Percentiles rank a stretch among this genome's conserved stretches.
Evolutionary conservation across 2,797 vertebrate genomes (phyloP).

Genomic region (Varecia variegata): DNA sequence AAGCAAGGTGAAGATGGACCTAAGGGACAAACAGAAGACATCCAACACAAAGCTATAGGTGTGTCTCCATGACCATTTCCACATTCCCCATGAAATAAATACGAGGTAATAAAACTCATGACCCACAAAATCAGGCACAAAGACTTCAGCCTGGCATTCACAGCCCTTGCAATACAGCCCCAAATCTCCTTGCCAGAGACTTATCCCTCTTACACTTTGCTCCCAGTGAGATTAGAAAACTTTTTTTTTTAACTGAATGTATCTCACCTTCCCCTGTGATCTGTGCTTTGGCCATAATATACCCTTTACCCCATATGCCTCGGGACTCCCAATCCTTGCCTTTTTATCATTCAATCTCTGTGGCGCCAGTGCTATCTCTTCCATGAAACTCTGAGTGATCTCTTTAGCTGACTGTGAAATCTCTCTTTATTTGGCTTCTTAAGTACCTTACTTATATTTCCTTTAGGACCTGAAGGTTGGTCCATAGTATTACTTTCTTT

Average conservation of each 20-base stretch:
- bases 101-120: neutral
- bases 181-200: neutral
- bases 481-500: neutral
- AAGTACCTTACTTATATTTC: neutral
- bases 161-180: neutral
- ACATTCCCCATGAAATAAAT: neutral
- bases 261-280: neutral
- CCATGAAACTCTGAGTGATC: neutral
- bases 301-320: neutral
- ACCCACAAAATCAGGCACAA: neutral
- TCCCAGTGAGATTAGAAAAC: neutral
- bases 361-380: accelerated
- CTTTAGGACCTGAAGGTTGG: neutral
- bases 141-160: neutral
- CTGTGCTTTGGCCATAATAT: neutral
- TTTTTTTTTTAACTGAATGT: neutral
- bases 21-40: neutral
- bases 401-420: neutral
- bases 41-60: neutral
- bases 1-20: neutral
- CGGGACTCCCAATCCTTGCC: neutral
- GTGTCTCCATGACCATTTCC: neutral
- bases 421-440: neutral
- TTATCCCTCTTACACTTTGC: neutral
- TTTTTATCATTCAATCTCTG: neutral